Evolutionary conservation across 2,888 invertebrate genomes (phyloP).

Genomic region (Drosophila seclusa): DNA sequence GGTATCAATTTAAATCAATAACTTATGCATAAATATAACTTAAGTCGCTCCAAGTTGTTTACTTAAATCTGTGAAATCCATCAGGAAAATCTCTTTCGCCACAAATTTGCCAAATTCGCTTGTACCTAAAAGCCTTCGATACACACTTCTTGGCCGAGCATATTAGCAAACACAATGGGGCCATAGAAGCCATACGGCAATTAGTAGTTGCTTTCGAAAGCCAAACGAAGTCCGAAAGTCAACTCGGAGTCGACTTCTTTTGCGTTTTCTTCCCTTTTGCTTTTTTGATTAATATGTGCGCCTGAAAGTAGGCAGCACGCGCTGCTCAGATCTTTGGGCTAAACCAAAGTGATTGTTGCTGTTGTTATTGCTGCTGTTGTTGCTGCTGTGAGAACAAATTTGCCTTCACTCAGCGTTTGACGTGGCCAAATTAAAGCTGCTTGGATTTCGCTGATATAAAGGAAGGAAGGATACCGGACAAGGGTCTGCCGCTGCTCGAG

Average conservation of each 20-base stretch:
- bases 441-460: slow-evolving; percentile 61
- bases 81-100: slow-evolving; percentile 4
- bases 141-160: slow-evolving; percentile 6
- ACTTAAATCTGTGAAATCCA: neutral
- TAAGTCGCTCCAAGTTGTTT: neutral
- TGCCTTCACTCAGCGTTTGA: slow-evolving; percentile 76
- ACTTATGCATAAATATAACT: neutral
- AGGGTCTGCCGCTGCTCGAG: slow-evolving; percentile 39
- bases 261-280: neutral
- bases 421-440: slow-evolving; percentile 75
- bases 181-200: slow-evolving; percentile 35
- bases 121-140: neutral
- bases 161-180: slow-evolving; percentile 17
- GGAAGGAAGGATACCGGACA: slow-evolving; percentile 22
- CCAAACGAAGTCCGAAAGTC: slow-evolving; percentile 39
- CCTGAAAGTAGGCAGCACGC: slow-evolving; percentile 53
- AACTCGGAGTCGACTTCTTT: slow-evolving; percentile 2
- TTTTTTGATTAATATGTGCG: slow-evolving; percentile 72
- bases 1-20: neutral
- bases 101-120: neutral
- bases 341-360: neutral
- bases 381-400: slow-evolving; percentile 65
- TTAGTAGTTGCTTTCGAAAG: slow-evolving; percentile 38
- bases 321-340: slow-evolving; percentile 31
- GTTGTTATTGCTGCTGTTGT: neutral